These are phyloP conservation scores for Drosophila chauvacae DNA, from an alignment of 1,140 invertebrate genomes.

Conservation along the genomic window DNA sequence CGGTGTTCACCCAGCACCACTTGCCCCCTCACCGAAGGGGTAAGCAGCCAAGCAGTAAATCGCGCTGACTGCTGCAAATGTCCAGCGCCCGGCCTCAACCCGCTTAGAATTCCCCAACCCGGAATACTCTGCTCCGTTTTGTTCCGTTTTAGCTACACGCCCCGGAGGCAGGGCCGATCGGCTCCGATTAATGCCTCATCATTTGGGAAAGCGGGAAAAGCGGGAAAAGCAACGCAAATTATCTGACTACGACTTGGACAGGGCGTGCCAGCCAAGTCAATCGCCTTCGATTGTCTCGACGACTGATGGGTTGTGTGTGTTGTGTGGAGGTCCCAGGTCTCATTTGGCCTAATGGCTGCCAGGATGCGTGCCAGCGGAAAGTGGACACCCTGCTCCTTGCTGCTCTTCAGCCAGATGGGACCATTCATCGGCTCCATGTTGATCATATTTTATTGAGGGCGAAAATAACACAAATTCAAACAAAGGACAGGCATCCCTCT, in stretches of 20 bases:
- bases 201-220: slow-evolving; percentile 47
- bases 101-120: slow-evolving; percentile 46
- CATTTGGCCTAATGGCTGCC: slow-evolving; percentile 49
- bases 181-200: slow-evolving; percentile 72
- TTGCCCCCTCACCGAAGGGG: slow-evolving; percentile 17
- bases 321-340: slow-evolving; percentile 20
- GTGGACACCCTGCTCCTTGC: neutral
- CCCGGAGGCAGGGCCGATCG: slow-evolving; percentile 61
- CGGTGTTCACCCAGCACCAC: slow-evolving; percentile 32
- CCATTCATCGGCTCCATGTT: slow-evolving; percentile 10
- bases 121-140: slow-evolving; percentile 30
- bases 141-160: slow-evolving; percentile 54
- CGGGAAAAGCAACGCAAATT: slow-evolving; percentile 49
- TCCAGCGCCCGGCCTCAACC: slow-evolving; percentile 21
- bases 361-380: slow-evolving; percentile 25
- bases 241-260: slow-evolving; percentile 46
- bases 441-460: slow-evolving; percentile 21
- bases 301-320: slow-evolving; percentile 26
- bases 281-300: slow-evolving; percentile 53
- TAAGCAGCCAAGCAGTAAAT: slow-evolving; percentile 74
- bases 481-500: neutral
- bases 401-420: neutral
- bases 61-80: slow-evolving; percentile 65
- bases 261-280: slow-evolving; percentile 37
- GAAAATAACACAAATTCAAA: too few relatives aligned